Conservation (phyloP, 2,113 vertebrate species). For the Gavialis gangeticus region DNA sequence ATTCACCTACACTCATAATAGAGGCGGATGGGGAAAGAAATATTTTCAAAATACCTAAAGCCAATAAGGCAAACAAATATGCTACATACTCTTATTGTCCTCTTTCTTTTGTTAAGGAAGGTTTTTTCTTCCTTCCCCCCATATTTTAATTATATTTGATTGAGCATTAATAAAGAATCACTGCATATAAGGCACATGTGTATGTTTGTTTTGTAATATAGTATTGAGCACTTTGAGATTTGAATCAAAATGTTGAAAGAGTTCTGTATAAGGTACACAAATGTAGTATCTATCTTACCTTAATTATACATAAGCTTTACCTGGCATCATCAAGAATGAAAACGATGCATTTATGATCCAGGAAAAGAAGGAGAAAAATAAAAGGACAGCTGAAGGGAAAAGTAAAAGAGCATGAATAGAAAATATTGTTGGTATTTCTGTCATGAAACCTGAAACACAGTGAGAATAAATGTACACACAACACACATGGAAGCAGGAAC, state of each 20-base stretch:
- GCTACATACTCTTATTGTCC: not conserved
- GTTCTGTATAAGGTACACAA: not conserved
- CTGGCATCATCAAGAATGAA: not conserved
- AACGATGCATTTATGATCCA: too few relatives aligned
- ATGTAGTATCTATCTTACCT: not conserved
- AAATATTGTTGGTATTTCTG: too few relatives aligned
- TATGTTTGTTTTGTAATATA: not conserved
- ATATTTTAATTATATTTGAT: not conserved
- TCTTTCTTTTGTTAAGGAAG: not conserved
- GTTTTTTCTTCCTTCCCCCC: not conserved
- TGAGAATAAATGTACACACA: not conserved
- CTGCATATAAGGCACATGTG: not conserved
- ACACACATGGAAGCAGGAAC: not conserved
- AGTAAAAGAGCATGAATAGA: too few relatives aligned
- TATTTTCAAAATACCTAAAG: not conserved
- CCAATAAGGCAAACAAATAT: not conserved
- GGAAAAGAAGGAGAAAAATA: too few relatives aligned
- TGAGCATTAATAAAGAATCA: not conserved
- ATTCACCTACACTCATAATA: not conserved
- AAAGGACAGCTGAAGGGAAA: too few relatives aligned
- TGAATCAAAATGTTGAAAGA: not conserved
- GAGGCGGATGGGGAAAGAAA: not conserved
- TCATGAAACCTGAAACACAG: not conserved
- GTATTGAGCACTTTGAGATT: not conserved
- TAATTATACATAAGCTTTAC: not conserved